Percentiles rank a stretch among this genome's conserved stretches.
These are phyloP conservation scores for Oligia latruncula DNA, from an alignment of 2,888 invertebrate species.

Conservation along the genomic window DNA sequence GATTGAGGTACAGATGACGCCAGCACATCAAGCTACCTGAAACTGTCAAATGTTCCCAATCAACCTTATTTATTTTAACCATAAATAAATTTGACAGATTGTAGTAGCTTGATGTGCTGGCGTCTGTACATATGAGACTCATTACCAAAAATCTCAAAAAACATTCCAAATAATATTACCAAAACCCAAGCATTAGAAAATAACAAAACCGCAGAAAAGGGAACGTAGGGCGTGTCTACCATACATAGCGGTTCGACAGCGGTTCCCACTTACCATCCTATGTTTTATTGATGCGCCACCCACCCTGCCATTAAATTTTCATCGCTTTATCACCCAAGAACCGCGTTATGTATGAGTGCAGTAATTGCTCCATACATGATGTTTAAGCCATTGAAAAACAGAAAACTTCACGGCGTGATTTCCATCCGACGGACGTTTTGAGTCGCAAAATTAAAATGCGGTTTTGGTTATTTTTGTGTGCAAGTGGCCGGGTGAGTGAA, in stretches of 20 bases:
- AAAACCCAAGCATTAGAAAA: constrained; percentile 31
- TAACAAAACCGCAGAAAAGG: constrained; percentile 66
- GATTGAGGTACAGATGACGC: too few relatives aligned
- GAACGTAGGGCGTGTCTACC: constrained; percentile 63
- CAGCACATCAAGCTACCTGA: too few relatives aligned
- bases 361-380: constrained; percentile 58
- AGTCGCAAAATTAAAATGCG: constrained; percentile 44
- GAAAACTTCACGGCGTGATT: constrained; percentile 15
- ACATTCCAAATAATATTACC: constrained; percentile 1
- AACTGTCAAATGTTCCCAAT: too few relatives aligned
- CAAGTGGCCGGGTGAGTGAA: not conserved
- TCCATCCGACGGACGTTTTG: constrained; percentile 20
- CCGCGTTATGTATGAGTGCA: constrained; percentile 63
- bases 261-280: constrained; percentile 82
- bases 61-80: too few relatives aligned
- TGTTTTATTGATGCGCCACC: constrained; percentile 83
- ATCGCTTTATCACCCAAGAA: constrained; percentile 76
- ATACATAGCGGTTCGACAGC: constrained; percentile 76
- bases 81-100: too few relatives aligned
- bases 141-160: not conserved
- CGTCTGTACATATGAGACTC: not conserved
- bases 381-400: constrained; percentile 42
- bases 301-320: constrained; percentile 82
- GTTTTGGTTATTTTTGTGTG: constrained; percentile 40
- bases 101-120: too few relatives aligned